Base-by-base conservation (phyloP, 1,140 invertebrate species). In the Philopotamus ludificatus region DNA sequence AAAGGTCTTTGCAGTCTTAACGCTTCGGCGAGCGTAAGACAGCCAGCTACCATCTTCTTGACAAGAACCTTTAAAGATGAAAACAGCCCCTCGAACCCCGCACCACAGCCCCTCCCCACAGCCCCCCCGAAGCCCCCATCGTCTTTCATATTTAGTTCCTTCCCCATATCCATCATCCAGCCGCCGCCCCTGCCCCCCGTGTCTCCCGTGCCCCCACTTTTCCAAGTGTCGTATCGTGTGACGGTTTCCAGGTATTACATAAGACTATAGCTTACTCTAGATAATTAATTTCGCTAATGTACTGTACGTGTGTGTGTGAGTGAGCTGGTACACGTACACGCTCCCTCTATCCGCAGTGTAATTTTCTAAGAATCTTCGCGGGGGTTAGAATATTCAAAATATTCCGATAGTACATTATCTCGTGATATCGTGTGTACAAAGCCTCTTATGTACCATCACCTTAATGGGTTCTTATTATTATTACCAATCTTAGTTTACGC, bases 221-320 rank as follows among this genome's bases (percentile, higher is more conserved):
- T 41, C 45, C 42, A 60, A 60, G 57, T 60, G 57, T 60, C 57
- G 61, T 63, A 63, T 63, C 61, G 39, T 54, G 61, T 63, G 61
- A 63, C 61, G 51, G 61, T 54, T 63, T 54, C 50, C 61, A 63
- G 51, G 61, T 63, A 63, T 63, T 53, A 53, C 50, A 54, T 54
- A 63, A 63, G 61, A 60, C 57, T 63, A 54, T 63, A 53, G 61
- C 51, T 54, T 63, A 63, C 61, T 63, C 41, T 63, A 54, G 61
- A 63, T 63, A 54, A 63, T 63, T 63, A 63, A 63, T 63, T 63
- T 63, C 51, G 61, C 47, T 63, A 63, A 63, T 63, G 61, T 63
- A 63, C 55, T 49, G n/a, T 51, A 51, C 26, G 18, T 42, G 28
- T 20, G 25, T 50, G 4, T 51, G 45, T 49, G 45, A 21, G 45